Percentiles rank a stretch among this genome's conserved stretches.
phyloP scores from a whole-genome alignment of 1,140 invertebrate genomes.

The Mercenaria mercenaria region DNA sequence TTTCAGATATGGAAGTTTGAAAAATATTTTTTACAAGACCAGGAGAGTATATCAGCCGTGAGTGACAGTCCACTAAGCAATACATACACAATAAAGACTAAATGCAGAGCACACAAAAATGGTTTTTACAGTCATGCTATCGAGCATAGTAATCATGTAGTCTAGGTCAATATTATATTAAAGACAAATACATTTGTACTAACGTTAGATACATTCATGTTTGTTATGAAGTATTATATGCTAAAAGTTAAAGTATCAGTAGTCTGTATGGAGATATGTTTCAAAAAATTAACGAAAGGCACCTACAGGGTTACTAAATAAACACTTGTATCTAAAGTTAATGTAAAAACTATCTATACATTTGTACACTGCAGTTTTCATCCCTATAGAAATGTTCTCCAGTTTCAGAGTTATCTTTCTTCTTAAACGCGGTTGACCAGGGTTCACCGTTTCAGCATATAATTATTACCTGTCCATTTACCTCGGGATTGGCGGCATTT shows the following conservation, averaged over 20 bases:
- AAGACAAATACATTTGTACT: background rate
- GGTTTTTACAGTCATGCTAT: background rate
- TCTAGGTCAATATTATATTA: background rate
- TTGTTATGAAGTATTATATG: background rate
- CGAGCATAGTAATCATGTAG: background rate
- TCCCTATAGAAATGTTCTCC: too few relatives aligned
- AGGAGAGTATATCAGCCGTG: background rate
- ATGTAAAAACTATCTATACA: too few relatives aligned
- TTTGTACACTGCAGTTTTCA: too few relatives aligned
- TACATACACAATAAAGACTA: conserved; percentile 23
- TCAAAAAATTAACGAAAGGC: too few relatives aligned
- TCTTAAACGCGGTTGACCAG: too few relatives aligned
- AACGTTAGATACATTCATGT: background rate
- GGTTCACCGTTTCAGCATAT: background rate
- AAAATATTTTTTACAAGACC: too few relatives aligned
- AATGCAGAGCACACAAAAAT: conserved; percentile 29
- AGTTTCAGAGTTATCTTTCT: too few relatives aligned
- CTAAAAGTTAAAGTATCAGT: background rate
- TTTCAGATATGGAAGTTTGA: too few relatives aligned
- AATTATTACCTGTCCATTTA: background rate
- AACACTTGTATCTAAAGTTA: too few relatives aligned
- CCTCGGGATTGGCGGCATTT: background rate
- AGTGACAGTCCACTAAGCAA: background rate
- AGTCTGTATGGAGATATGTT: background rate
- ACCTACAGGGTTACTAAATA: too few relatives aligned